Evolutionary conservation across 2,113 vertebrate species (phyloP).

Genomic region (Steatornis caripensis): DNA sequence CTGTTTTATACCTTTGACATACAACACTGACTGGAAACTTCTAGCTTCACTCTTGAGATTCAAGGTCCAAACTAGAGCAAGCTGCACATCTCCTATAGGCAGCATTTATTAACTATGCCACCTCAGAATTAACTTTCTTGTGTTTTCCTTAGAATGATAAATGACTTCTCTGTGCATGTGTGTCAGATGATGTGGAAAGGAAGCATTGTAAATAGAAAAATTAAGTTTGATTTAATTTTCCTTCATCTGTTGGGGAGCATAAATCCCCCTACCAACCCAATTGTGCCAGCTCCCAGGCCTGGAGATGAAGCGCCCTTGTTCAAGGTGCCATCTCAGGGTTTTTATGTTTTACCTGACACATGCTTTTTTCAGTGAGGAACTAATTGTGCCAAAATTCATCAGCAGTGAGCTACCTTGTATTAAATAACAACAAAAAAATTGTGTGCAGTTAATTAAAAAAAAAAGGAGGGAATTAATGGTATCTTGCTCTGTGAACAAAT

Average conservation of each 20-base stretch:
- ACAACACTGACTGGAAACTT: neutral
- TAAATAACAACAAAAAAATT: neutral
- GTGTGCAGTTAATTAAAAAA: neutral
- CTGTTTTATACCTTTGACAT: neutral
- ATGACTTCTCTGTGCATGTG: neutral
- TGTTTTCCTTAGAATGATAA: neutral
- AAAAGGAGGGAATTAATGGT: accelerated
- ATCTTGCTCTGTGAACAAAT: neutral
- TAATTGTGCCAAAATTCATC: neutral
- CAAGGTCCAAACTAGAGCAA: neutral
- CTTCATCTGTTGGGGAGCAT: neutral
- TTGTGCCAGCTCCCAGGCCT: neutral
- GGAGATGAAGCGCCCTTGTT: neutral
- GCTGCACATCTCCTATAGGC: neutral
- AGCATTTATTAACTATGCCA: accelerated
- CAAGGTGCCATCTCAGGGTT: neutral
- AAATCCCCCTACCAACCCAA: accelerated
- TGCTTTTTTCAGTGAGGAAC: neutral
- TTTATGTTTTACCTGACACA: neutral
- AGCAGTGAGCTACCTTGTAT: neutral
- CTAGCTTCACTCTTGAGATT: neutral
- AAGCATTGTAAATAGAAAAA: neutral
- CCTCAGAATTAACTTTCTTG: neutral
- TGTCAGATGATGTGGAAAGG: neutral
- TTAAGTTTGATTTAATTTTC: neutral